Percentiles rank a stretch among this genome's conserved stretches.
phyloP scores from a whole-genome alignment of 2,888 invertebrate genomes.

The Sinohyriopsis cumingii region DNA sequence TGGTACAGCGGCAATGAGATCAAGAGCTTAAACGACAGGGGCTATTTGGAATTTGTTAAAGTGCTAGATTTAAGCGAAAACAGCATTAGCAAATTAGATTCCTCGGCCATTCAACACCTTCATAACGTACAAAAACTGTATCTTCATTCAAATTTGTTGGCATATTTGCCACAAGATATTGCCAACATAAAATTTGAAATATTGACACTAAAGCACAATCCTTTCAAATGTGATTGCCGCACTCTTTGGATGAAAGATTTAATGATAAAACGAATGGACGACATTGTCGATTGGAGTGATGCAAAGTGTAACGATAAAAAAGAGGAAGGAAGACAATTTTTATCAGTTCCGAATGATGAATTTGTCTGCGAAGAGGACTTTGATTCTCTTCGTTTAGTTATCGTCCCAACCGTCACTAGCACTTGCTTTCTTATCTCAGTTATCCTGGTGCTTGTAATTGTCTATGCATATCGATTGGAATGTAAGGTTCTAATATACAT shows the following conservation, averaged over 20 bases:
- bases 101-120: too few relatives aligned
- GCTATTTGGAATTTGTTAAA: too few relatives aligned
- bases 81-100: too few relatives aligned
- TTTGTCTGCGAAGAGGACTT: slow-evolving; percentile 36
- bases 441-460: slow-evolving; percentile 11
- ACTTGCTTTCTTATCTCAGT: slow-evolving; percentile 19
- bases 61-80: too few relatives aligned
- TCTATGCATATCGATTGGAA: slow-evolving; percentile 39
- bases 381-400: slow-evolving; percentile 28
- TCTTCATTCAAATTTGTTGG: too few relatives aligned
- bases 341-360: slow-evolving; percentile 27
- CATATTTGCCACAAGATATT: too few relatives aligned
- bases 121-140: too few relatives aligned
- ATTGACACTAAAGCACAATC: slow-evolving; percentile 13
- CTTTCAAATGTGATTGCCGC: slow-evolving; percentile 29
- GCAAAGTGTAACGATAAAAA: slow-evolving; percentile 18
- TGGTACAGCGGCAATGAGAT: slow-evolving; percentile 8
- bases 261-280: slow-evolving; percentile 9
- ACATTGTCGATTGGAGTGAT: slow-evolving; percentile 7
- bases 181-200: neutral
- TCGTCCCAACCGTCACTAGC: slow-evolving; percentile 25
- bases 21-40: too few relatives aligned
- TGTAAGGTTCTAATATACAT: slow-evolving; percentile 44
- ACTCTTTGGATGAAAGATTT: slow-evolving; percentile 32
- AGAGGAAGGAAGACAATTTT: slow-evolving; percentile 21